Evolutionary conservation across 1,140 invertebrate species (phyloP).

Genomic region (Hyles euphorbiae): DNA sequence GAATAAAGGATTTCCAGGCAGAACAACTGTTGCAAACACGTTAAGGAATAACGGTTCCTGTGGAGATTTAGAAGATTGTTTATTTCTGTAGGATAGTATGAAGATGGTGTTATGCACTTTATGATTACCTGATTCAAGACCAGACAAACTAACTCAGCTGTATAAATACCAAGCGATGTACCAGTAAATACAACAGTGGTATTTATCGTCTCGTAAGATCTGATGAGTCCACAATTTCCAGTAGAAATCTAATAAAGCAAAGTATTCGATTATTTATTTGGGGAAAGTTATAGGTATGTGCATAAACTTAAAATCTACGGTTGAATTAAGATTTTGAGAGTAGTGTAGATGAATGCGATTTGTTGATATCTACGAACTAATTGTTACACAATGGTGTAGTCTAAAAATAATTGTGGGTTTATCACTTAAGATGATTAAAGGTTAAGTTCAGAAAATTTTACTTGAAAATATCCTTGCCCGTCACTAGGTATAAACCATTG

Average conservation of each 20-base stretch:
- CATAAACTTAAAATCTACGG: neutral
- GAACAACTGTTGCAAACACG: conserved; percentile 41
- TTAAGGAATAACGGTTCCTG: conserved; percentile 58
- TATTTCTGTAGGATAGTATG: no score
- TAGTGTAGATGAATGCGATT: no score
- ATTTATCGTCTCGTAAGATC: conserved; percentile 50
- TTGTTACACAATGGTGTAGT: no score
- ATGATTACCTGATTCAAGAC: conserved; percentile 57
- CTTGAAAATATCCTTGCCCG: conserved; percentile 61
- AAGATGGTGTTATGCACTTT: no score
- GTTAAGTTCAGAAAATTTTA: conserved; percentile 18
- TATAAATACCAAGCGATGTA: conserved; percentile 52
- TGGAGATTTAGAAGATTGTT: conserved; percentile 12
- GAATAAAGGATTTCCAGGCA: conserved; percentile 45
- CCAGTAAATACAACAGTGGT: conserved; percentile 50
- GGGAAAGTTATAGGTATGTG: no score
- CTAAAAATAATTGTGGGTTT: no score
- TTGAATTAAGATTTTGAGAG: neutral
- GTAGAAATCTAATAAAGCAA: conserved; percentile 48
- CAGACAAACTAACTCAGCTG: conserved; percentile 55
- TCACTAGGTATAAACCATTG: conserved; percentile 55
- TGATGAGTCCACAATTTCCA: conserved; percentile 62
- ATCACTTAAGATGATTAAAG: neutral
- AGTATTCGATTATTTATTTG: neutral
- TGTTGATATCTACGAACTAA: no score